A percentile compares a stretch with the other conserved stretches of the same genome.
Evolutionary conservation across 2,888 invertebrate species (phyloP).

Genomic region (Hartigia nigra): DNA sequence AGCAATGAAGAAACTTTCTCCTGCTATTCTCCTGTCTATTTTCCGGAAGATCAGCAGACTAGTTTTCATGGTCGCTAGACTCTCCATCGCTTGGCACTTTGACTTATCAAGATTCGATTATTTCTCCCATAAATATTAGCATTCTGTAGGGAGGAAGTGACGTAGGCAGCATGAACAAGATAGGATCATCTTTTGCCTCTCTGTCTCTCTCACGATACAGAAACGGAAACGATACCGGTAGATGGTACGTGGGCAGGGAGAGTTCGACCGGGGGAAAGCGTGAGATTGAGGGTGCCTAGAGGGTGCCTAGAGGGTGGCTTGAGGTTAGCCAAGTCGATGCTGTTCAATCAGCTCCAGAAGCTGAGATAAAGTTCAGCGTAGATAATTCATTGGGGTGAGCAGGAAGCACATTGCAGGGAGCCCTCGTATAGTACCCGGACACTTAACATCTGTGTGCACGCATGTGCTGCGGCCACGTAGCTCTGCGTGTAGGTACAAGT

Average conservation of each 20-base stretch:
- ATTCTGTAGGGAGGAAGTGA: not conserved
- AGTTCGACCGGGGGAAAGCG: not conserved
- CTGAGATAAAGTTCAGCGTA: slow-evolving; percentile 36
- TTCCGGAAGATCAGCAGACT: not conserved
- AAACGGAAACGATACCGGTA: not conserved
- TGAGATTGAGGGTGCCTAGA: not conserved
- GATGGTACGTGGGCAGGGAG: not conserved
- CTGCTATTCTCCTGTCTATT: not conserved
- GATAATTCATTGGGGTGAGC: slow-evolving; percentile 31
- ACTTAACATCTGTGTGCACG: not conserved
- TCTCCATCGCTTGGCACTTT: not conserved
- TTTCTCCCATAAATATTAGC: not conserved
- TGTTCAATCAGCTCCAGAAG: not conserved
- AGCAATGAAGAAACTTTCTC: not conserved
- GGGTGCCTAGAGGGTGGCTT: not conserved
- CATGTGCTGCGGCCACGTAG: not conserved
- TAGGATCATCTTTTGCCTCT: not conserved
- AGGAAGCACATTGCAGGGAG: slow-evolving; percentile 23
- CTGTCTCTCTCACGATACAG: slow-evolving; percentile 1
- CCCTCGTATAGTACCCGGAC: not conserved
- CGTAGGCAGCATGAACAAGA: not conserved
- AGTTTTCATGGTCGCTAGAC: not conserved
- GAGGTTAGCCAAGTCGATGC: not conserved
- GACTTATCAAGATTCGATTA: not conserved
- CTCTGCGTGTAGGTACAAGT: not conserved